A percentile compares a stretch with the other conserved stretches of the same genome.
Evolutionary conservation across 2,888 invertebrate genomes (phyloP).

Genomic region (Meteorus cinctellus): DNA sequence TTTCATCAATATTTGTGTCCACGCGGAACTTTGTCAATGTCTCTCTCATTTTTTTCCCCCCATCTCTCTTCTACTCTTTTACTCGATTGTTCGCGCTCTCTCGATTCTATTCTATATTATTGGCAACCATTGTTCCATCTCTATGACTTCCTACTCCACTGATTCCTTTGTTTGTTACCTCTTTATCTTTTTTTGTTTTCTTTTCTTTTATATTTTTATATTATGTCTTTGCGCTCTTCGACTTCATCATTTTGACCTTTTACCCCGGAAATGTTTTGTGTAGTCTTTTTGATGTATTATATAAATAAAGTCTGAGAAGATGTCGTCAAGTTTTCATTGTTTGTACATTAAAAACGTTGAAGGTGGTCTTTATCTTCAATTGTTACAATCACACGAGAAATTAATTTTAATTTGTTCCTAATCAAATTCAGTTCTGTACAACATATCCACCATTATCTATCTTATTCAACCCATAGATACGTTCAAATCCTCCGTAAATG

Average conservation of each 20-base stretch:
- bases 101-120: constrained; percentile 35
- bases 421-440: background rate
- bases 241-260: constrained; percentile 29
- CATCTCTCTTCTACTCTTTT: background rate
- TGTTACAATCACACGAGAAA: background rate
- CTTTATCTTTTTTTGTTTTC: background rate
- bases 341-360: constrained; percentile 1
- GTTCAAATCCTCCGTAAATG: too few relatives aligned
- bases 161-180: constrained; percentile 11
- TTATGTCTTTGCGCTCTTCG: constrained; percentile 23
- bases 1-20: constrained; percentile 36
- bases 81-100: background rate
- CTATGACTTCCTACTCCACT: constrained; percentile 29
- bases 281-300: background rate
- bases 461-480: background rate
- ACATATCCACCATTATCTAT: background rate
- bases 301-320: background rate
- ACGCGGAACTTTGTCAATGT: background rate
- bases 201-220: background rate
- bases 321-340: constrained; percentile 15
- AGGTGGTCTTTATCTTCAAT: background rate
- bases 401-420: background rate
- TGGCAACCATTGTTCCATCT: constrained; percentile 34
- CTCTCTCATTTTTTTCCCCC: background rate
- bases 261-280: constrained; percentile 19